Percentiles rank a stretch among this genome's conserved stretches.
phyloP scores from a whole-genome alignment of 1,140 invertebrate species.

The Neoseiulus cucumeris region DNA sequence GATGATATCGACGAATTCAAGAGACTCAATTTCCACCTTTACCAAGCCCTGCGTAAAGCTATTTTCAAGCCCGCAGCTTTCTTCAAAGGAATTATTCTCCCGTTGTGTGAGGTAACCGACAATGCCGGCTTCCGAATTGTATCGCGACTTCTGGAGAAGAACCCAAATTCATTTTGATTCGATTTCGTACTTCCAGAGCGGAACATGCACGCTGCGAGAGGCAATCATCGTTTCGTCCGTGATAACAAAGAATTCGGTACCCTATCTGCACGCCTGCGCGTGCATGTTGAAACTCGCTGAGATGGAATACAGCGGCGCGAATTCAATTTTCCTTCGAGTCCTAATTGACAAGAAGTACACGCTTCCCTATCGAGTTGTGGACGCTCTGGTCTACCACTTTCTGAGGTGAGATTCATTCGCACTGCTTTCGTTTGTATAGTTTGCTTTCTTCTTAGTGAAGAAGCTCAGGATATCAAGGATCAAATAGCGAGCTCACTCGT shows the following conservation, averaged over 20 bases:
- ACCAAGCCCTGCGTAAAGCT: conserved; percentile 76
- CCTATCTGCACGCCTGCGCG: conserved; percentile 85
- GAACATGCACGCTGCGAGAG: conserved; percentile 80
- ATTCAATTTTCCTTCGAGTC: conserved; percentile 80
- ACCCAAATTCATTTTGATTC: conserved; percentile 7
- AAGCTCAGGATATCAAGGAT: too few species aligned
- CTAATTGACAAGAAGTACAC: conserved; percentile 97
- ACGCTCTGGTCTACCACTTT: conserved; percentile 90
- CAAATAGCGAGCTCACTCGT: not conserved
- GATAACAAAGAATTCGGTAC: conserved; percentile 71
- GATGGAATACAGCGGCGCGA: conserved; percentile 94
- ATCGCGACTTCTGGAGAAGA: not conserved
- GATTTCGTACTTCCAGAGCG: conserved; percentile 36
- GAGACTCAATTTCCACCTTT: conserved; percentile 86
- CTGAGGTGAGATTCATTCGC: conserved; percentile 42
- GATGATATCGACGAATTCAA: conserved; percentile 92
- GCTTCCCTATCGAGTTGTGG: conserved; percentile 79
- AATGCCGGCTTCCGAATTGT: not conserved
- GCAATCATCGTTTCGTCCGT: conserved; percentile 86
- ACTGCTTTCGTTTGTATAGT: not conserved
- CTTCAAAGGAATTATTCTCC: conserved; percentile 88
- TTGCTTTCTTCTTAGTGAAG: too few species aligned
- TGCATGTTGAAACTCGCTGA: conserved; percentile 86
- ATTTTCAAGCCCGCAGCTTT: conserved; percentile 95
- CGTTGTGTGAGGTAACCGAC: conserved; percentile 50